These are phyloP conservation scores for Metallyticus violacea DNA, from an alignment of 2,888 invertebrate genomes.

Conservation along the genomic window DNA sequence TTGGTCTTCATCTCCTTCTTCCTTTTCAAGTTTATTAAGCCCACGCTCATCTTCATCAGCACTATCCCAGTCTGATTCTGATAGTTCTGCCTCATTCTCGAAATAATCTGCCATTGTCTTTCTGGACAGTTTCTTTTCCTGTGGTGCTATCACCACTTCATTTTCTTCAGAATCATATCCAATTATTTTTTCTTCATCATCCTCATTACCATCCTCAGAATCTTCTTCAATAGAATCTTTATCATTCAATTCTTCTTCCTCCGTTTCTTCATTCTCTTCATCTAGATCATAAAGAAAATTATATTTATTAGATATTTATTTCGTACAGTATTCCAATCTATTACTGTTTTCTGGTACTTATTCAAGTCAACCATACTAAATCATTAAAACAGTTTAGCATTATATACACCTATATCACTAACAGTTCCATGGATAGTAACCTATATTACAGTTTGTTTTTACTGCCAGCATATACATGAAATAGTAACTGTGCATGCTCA, in stretches of 20 bases:
- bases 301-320: slow-evolving; percentile 34
- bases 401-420: no score
- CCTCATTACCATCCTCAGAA: slow-evolving; percentile 40
- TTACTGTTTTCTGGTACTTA: background rate
- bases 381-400: no score
- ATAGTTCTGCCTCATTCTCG: slow-evolving; percentile 88
- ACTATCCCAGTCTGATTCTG: slow-evolving; percentile 86
- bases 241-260: background rate
- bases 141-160: slow-evolving; percentile 55
- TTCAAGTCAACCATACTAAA: no score
- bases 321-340: slow-evolving; percentile 34
- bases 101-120: slow-evolving; percentile 66
- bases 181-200: slow-evolving; percentile 44
- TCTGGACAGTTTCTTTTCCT: slow-evolving; percentile 49
- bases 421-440: no score
- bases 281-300: background rate
- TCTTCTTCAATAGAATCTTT: slow-evolving; percentile 37
- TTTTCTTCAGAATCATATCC: slow-evolving; percentile 86
- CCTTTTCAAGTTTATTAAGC: slow-evolving; percentile 75
- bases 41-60: slow-evolving; percentile 84
- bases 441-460: no score
- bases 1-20: slow-evolving; percentile 80
- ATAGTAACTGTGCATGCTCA: no score
- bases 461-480: no score
- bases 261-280: background rate